Evolutionary conservation across 2,113 vertebrate genomes (phyloP).

Genomic region (Macrotus californicus): DNA sequence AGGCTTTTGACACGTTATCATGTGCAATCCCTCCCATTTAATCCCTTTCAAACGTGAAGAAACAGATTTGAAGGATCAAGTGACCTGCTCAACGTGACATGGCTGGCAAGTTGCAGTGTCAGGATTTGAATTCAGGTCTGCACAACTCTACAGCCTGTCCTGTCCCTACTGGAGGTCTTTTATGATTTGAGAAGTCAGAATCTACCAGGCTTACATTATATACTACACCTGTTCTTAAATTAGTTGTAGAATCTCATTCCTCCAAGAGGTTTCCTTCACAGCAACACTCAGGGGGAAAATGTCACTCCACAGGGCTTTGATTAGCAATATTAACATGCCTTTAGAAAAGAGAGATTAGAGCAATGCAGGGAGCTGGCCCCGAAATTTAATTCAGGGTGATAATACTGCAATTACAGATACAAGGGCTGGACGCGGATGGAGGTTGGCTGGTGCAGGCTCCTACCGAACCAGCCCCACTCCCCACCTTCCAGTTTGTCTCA

Average conservation of each 20-base stretch:
- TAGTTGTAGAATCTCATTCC: slow-evolving; percentile 21
- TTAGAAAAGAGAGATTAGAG: slow-evolving; percentile 42
- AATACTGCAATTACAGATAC: neutral
- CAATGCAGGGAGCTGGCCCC: neutral
- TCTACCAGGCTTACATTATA: neutral
- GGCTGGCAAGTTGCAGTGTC: neutral
- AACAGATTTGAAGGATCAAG: neutral
- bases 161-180: neutral
- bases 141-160: neutral
- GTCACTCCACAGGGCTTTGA: slow-evolving; percentile 21
- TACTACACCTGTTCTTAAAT: neutral
- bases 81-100: neutral
- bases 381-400: slow-evolving; percentile 25
- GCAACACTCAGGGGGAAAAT: neutral
- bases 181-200: neutral
- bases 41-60: neutral
- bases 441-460: neutral
- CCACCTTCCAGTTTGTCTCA: neutral
- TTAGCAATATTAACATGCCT: slow-evolving; percentile 32
- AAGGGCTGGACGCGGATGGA: neutral
- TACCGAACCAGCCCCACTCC: neutral
- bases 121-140: neutral
- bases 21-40: neutral
- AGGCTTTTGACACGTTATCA: neutral
- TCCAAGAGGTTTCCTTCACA: slow-evolving; percentile 1